These are phyloP conservation scores for Tympanoctomys barrerae DNA, from an alignment of 2,797 vertebrate species.

Conservation along the genomic window DNA sequence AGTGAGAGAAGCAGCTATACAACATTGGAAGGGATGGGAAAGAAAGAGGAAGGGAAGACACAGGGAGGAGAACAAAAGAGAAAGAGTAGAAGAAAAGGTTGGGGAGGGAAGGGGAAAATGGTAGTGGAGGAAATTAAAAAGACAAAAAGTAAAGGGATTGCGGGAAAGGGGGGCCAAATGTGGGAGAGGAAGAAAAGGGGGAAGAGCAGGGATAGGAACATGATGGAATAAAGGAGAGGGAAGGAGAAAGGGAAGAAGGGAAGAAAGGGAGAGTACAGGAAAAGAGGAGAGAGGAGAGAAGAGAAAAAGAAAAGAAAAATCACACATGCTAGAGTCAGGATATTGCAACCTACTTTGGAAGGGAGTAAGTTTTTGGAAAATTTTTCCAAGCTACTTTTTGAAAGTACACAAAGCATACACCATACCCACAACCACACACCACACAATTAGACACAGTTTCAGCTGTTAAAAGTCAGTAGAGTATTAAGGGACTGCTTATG, in stretches of 20 bases:
- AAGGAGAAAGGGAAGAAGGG: neutral
- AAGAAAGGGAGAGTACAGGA: neutral
- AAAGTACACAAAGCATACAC: neutral
- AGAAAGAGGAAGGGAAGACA: neutral
- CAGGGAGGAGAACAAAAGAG: neutral
- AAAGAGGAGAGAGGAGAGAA: too few species aligned
- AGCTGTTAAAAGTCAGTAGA: neutral
- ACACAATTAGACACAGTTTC: neutral
- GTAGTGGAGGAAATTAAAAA: too few species aligned
- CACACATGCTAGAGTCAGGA: too few species aligned
- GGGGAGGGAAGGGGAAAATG: neutral
- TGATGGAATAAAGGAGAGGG: neutral
- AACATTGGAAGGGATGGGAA: neutral
- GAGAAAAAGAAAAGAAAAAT: neutral
- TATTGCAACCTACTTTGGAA: neutral
- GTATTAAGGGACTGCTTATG: neutral
- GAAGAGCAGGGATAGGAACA: neutral
- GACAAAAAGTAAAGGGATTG: too few species aligned
- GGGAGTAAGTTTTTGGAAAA: neutral
- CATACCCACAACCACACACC: neutral
- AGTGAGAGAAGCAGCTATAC: neutral
- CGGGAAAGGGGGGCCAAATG: neutral
- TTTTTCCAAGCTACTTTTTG: neutral
- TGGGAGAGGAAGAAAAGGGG: neutral
- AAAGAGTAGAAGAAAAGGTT: neutral